These are phyloP conservation scores for Enteromius viviparus DNA, from an alignment of 2,797 vertebrate genomes.

Conservation along the genomic window DNA sequence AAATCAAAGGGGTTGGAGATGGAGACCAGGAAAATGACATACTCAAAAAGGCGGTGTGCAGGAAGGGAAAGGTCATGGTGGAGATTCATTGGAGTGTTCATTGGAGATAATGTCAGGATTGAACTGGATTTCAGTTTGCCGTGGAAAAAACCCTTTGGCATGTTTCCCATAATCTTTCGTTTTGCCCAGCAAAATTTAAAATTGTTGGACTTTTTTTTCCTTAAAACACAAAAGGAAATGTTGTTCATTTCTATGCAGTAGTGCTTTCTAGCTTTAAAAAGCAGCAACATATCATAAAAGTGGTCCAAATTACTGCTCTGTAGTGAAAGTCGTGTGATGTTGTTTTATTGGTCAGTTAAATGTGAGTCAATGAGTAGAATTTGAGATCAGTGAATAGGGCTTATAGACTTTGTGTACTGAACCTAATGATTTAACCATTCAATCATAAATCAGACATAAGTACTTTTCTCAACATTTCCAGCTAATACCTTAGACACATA, in stretches of 20 bases:
- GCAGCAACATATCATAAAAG: neutral
- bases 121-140: slow-evolving; percentile 1
- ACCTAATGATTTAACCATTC: neutral
- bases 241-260: neutral
- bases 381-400: neutral
- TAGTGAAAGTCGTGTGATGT: neutral
- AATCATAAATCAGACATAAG: neutral
- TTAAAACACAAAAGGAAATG: neutral
- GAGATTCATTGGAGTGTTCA: slow-evolving; percentile 39
- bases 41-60: neutral
- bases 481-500: neutral
- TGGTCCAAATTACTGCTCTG: neutral
- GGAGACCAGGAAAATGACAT: neutral
- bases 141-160: slow-evolving; percentile 31
- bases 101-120: slow-evolving; percentile 17
- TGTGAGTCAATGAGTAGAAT: neutral
- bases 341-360: neutral
- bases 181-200: neutral
- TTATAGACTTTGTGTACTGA: neutral
- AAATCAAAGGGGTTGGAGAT: neutral
- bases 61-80: slow-evolving; percentile 37
- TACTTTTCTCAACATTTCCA: neutral
- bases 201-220: neutral
- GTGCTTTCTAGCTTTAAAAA: neutral
- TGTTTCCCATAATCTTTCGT: slow-evolving; percentile 21